Conservation (phyloP, 1,140 invertebrate species). For the Diplogasteroides magnus region DNA sequence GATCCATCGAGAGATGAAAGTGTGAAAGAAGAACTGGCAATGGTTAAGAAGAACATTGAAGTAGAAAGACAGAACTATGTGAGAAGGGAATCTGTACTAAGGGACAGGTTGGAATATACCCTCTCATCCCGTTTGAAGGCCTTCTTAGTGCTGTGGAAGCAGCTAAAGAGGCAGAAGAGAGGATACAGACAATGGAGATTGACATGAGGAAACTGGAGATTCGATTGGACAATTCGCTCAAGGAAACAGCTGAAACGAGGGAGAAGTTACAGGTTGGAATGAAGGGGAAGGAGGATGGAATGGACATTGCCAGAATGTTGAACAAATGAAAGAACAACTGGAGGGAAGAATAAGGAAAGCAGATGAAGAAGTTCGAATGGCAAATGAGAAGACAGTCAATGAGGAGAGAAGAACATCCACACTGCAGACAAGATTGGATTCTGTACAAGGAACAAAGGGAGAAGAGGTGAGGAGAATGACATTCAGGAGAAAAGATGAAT, state of each 20-base stretch:
- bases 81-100: too few relatives aligned
- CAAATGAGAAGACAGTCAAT: not conserved
- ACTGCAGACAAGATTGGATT: not conserved
- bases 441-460: not conserved
- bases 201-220: conserved; percentile 11
- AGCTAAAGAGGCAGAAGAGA: conserved; percentile 11
- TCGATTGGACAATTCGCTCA: conserved; percentile 4
- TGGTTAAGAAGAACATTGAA: not conserved
- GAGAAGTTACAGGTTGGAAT: not conserved
- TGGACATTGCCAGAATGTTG: too few relatives aligned
- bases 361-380: not conserved
- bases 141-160: not conserved
- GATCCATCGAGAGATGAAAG: not conserved
- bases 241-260: not conserved
- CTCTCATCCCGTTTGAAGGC: too few relatives aligned
- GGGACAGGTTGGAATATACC: too few relatives aligned
- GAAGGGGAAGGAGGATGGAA: too few relatives aligned
- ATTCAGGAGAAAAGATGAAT: not conserved
- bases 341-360: not conserved
- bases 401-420: not conserved
- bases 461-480: not conserved
- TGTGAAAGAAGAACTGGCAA: conserved; percentile 4
- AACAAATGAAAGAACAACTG: too few relatives aligned
- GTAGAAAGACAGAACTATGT: conserved; percentile 4
- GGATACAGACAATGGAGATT: conserved; percentile 6